Percentiles rank a stretch among this genome's conserved stretches.
Conservation (phyloP, 2,888 invertebrate genomes). For the Stenchaetothrips biformis region DNA sequence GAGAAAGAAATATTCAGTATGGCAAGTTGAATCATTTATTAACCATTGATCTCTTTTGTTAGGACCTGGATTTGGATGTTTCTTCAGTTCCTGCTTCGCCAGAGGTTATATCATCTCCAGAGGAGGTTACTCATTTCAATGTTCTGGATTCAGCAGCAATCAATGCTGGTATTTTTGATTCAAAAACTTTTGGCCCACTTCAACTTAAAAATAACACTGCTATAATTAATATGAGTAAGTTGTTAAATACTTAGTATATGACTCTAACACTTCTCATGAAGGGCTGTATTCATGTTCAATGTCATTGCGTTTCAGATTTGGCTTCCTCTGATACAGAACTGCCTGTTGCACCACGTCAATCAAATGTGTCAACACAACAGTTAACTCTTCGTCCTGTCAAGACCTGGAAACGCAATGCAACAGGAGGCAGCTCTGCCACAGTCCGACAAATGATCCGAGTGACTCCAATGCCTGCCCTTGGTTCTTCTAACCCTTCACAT, state of each 20-base stretch:
- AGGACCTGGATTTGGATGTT: background rate
- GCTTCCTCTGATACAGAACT: background rate
- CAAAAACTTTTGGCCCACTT: constrained; percentile 34
- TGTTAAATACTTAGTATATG: background rate
- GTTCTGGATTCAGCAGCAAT: background rate
- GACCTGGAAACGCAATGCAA: background rate
- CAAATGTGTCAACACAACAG: background rate
- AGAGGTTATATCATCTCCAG: background rate
- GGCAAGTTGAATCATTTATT: too few species aligned
- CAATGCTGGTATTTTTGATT: constrained; percentile 32
- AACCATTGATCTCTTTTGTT: background rate
- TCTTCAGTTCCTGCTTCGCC: background rate
- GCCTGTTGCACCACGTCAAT: background rate
- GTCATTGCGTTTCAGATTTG: background rate
- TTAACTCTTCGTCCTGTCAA: background rate
- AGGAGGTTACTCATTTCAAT: background rate
- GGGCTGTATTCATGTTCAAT: background rate
- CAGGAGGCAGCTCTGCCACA: background rate
- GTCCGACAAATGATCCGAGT: constrained; percentile 27
- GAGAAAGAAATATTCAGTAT: too few species aligned
- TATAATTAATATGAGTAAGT: constrained; percentile 36
- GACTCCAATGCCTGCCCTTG: constrained; percentile 20
- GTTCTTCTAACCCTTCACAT: constrained; percentile 38
- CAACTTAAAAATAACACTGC: constrained; percentile 36
- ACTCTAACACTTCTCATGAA: background rate